A percentile compares a stretch with the other conserved stretches of the same genome.
phyloP scores from a whole-genome alignment of 2,797 vertebrate species.

The Gobionotothen gibberifrons region DNA sequence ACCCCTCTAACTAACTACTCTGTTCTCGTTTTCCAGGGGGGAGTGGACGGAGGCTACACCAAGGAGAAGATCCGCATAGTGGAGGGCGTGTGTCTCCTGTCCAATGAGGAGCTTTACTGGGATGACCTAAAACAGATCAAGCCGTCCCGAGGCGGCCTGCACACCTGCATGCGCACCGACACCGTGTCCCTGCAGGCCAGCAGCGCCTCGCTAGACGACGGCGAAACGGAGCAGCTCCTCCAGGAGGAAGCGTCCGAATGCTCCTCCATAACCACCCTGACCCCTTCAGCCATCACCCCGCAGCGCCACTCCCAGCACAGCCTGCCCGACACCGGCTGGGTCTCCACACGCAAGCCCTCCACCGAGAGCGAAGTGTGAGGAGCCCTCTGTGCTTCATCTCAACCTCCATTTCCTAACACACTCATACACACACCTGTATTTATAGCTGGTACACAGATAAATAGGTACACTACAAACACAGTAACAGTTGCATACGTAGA shows the following conservation, averaged over 20 bases:
- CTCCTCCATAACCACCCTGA: slow-evolving; percentile 93
- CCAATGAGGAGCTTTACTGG: slow-evolving; percentile 94
- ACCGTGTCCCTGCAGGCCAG: slow-evolving; percentile 97
- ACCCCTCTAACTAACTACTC: not conserved
- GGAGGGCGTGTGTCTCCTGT: slow-evolving; percentile 96
- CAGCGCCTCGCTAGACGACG: slow-evolving; percentile 94
- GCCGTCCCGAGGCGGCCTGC: slow-evolving; percentile 92
- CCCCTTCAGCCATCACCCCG: slow-evolving; percentile 86
- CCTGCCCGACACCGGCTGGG: slow-evolving; percentile 96
- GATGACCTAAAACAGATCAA: slow-evolving; percentile 97
- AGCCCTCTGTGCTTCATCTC: slow-evolving; percentile 41
- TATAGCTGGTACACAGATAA: slow-evolving; percentile 55
- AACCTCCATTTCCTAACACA: slow-evolving; percentile 50
- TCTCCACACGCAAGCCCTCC: slow-evolving; percentile 91
- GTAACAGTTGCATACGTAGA: slow-evolving; percentile 48
- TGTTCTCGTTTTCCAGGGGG: slow-evolving; percentile 74
- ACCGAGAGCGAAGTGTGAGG: slow-evolving; percentile 95
- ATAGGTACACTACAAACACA: slow-evolving; percentile 45
- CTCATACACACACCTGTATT: slow-evolving; percentile 50
- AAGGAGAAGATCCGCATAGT: slow-evolving; percentile 99
- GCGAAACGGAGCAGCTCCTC: slow-evolving; percentile 96
- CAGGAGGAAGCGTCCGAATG: slow-evolving; percentile 97
- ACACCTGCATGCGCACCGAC: slow-evolving; percentile 96
- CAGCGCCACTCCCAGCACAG: slow-evolving; percentile 88
- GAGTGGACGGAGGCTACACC: slow-evolving; percentile 91